Base-by-base conservation (phyloP, 2,888 invertebrate species). In the Noctua janthe region DNA sequence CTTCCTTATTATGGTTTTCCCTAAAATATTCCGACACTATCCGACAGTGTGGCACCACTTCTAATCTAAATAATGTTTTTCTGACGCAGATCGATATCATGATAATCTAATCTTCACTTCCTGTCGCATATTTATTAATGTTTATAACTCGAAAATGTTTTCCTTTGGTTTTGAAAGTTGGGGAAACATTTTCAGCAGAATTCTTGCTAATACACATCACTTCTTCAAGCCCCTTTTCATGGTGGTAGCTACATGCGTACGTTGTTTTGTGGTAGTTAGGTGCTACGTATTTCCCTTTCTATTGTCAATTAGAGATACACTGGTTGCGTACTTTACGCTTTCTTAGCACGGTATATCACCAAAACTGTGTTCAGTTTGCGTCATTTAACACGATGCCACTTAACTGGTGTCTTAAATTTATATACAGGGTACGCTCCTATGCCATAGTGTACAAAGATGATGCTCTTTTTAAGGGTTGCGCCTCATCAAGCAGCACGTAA, bases 21-120 rank as follows among this genome's bases (percentile, higher is more conserved):
- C 64, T 35, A 17, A 69, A 84, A 56, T 51, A 39, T 70, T 17
- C 54, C 54, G 69, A 11, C 39, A 66, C 47, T 69, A 66, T 69
- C 20, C 71, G 35, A 79, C 71, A 66, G 70, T 54, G 67, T 74
- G 76, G 80, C 79, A 64, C 73, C 71, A 71, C 59, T 66, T 51
- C 11, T 80, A 80, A 85, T 85, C 85, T 87, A 71, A 49, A 78
- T 59, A 80, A 74, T 80, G 49, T 54, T 74, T 74, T 59, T 29
- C 73, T 87, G 84, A 87, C 80, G 87, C 64, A 76, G 29, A 70
- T 83, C 80, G 81, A 71, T 84, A 87, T 78, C 71, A 64, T 49
- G 67, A 51, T 87, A 83, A 83, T 76, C 83, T 87, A 66, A 87
- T 85, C 79, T 71, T 23, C 7, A 54, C 79, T 83, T 86, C 78